Evolutionary conservation across 2,113 vertebrate species (phyloP).

Genomic region (Daboia siamensis): DNA sequence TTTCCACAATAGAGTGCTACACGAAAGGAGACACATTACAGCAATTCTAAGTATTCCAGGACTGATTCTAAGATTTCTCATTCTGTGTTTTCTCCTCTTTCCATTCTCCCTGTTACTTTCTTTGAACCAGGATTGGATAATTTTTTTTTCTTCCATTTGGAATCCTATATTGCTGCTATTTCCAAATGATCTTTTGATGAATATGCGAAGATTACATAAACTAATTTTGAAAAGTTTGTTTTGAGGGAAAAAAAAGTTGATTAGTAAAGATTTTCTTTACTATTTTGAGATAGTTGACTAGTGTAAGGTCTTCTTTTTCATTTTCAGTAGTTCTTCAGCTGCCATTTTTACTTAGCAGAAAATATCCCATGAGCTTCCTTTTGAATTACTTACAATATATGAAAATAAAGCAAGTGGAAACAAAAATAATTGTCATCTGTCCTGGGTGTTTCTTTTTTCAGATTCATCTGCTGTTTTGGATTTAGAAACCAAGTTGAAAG

Average conservation of each 20-base stretch:
- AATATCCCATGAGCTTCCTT: background rate
- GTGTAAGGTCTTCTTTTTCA: background rate
- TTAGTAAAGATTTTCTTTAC: background rate
- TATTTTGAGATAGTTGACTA: background rate
- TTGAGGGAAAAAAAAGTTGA: background rate
- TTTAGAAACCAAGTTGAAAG: slow-evolving; percentile 63
- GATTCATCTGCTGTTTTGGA: slow-evolving; percentile 59
- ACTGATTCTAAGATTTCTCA: background rate
- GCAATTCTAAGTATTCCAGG: background rate
- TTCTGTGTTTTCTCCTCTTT: background rate
- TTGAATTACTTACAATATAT: background rate
- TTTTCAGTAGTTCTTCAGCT: background rate
- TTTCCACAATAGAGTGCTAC: background rate
- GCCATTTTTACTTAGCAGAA: background rate
- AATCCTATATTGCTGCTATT: background rate
- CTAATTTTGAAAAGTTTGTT: background rate
- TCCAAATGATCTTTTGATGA: background rate
- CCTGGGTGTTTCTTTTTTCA: slow-evolving; percentile 1
- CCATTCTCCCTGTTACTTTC: background rate
- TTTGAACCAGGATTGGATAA: background rate
- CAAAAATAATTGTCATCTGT: background rate
- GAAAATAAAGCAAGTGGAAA: background rate
- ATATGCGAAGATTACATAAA: background rate
- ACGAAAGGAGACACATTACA: background rate
- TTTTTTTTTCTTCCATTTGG: background rate